Conservation (phyloP, 2,888 invertebrate species). For the Autographa pulchrina region DNA sequence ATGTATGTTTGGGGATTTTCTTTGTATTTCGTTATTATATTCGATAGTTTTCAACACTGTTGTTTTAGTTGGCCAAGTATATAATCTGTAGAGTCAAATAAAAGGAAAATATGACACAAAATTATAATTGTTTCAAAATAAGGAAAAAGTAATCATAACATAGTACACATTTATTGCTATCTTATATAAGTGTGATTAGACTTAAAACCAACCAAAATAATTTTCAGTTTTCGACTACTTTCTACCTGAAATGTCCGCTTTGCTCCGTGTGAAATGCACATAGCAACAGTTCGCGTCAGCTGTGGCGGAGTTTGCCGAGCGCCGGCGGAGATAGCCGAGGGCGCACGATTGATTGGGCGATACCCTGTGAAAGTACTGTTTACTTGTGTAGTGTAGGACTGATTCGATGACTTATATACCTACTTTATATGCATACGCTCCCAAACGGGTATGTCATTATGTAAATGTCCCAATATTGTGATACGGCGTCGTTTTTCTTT, state of each 20-base stretch:
- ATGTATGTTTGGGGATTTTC: constrained; percentile 29
- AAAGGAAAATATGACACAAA: neutral
- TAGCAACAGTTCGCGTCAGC: constrained; percentile 88
- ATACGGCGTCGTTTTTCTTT: neutral
- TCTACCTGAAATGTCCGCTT: constrained; percentile 70
- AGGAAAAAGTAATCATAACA: neutral
- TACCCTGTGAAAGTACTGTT: constrained; percentile 69
- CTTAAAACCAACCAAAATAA: constrained; percentile 6
- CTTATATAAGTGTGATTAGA: neutral
- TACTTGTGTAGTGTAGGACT: constrained; percentile 54
- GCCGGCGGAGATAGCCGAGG: constrained; percentile 66
- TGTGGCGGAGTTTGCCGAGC: constrained; percentile 73
- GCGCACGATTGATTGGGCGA: constrained; percentile 75
- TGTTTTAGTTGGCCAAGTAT: neutral
- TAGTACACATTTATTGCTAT: neutral
- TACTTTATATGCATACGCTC: constrained; percentile 11
- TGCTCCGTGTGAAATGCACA: constrained; percentile 73
- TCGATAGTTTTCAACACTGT: neutral
- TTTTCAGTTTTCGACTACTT: constrained; percentile 6
- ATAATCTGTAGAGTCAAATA: neutral
- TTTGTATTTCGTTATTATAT: constrained; percentile 11
- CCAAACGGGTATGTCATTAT: constrained; percentile 3
- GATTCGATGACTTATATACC: constrained; percentile 36
- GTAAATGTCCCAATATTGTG: constrained; percentile 3
- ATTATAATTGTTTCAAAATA: neutral